Percentiles rank a stretch among this genome's conserved stretches.
phyloP scores from a whole-genome alignment of 2,113 vertebrate genomes.

The Hippolais icterina region DNA sequence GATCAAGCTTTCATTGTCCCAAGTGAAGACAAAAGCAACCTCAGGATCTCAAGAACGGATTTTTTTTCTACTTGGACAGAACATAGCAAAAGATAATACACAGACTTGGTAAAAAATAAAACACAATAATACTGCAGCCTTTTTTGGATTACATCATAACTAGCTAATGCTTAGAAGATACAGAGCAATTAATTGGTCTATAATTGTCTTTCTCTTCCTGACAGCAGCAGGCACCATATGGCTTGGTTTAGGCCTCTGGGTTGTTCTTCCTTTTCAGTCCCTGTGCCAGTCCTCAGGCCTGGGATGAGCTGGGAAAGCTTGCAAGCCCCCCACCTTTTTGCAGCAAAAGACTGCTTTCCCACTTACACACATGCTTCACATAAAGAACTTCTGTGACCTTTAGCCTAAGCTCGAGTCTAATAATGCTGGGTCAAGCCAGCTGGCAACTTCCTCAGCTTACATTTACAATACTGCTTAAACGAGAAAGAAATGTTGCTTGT shows the following conservation, averaged over 20 bases:
- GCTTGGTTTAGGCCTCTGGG: neutral
- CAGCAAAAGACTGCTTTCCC: neutral
- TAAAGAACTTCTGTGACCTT: constrained; percentile 44
- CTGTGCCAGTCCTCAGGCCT: neutral
- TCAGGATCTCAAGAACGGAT: neutral
- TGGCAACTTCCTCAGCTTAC: constrained; percentile 48
- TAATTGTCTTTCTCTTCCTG: constrained; percentile 7
- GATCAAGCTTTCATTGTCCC: neutral
- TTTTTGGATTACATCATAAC: constrained; percentile 1
- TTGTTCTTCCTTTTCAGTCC: constrained; percentile 32
- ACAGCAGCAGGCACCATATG: constrained; percentile 50
- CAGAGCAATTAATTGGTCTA: constrained; percentile 26
- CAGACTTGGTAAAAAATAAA: neutral
- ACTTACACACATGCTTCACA: constrained; percentile 41
- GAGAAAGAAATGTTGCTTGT: neutral
- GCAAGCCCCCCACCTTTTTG: neutral
- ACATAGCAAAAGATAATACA: neutral
- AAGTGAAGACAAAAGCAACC: neutral
- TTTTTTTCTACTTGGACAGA: neutral
- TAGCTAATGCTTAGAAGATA: neutral
- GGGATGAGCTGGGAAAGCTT: rapidly evolving
- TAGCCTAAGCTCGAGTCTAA: neutral
- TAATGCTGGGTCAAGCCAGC: constrained; percentile 47
- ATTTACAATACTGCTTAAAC: constrained; percentile 14
- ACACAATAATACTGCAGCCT: neutral